Base-by-base conservation (phyloP, 2,888 invertebrate genomes). In the Epinotia nisella region DNA sequence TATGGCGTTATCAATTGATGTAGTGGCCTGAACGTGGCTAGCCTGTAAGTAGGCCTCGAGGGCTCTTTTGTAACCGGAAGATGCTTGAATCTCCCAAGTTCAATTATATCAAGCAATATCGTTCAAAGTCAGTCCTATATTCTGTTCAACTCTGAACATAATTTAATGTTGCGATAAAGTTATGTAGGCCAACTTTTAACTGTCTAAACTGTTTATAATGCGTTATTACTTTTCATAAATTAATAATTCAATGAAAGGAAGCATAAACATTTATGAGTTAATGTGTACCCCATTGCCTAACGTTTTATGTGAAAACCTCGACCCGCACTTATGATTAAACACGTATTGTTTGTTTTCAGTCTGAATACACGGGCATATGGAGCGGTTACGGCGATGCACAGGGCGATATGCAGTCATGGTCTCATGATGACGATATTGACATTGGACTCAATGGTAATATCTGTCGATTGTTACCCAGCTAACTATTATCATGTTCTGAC, bases 401-500 rank as follows among this genome's bases (percentile, higher is more conserved):
- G 17, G 81, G 81, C 0, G 85, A 86, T 3, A 74, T 78, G 49
- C 81, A 81, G 17, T 76, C 82, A 0, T 87, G 86, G 82, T 71
- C 78, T 0, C 82, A 83, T 4, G 87, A 86, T 0, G 88, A 87
- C 0, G 88, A 89, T 1, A 70, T 80, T 5, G 86, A 87, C 35
- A 67, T 75, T 9, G 79, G 75, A 17, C 75, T 75, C 39, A 78
- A 78, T 60, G 82, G 82, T 82, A 75, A 71, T 29, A 21, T n/a
- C 19, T 45, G 58, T 55, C 19, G 13, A n/a, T 19, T 13, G 49
- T 49, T 41, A 24, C 17, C n/a, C 21, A 24, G 7, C 7, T 3
- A 19, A n/a, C 21, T 62, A 1, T n/a, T 49, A 45, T 24, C 49
- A 62, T 58, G 10, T 11, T 35, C 62, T 62, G 21, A 24, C 21